Evolutionary conservation across 2,888 invertebrate genomes (phyloP).

Genomic region (Acleris literana): DNA sequence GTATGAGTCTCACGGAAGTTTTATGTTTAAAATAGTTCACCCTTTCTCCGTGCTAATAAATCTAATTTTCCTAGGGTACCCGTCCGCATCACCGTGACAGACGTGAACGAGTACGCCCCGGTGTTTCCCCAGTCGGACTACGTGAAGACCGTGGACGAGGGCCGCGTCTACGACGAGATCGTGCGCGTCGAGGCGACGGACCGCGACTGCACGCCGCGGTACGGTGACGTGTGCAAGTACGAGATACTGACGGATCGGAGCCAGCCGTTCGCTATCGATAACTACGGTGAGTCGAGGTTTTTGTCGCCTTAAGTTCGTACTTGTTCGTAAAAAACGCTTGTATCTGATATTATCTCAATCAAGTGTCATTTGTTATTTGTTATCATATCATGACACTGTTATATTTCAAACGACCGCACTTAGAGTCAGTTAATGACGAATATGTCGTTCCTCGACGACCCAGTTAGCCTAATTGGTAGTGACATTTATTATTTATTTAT

Average conservation of each 20-base stretch:
- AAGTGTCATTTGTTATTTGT: too few relatives aligned
- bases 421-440: too few relatives aligned
- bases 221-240: conserved; percentile 98
- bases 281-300: conserved; percentile 86
- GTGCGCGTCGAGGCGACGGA: conserved; percentile 96
- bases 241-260: conserved; percentile 91
- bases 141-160: conserved; percentile 95
- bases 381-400: too few relatives aligned
- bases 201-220: conserved; percentile 96
- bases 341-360: too few relatives aligned
- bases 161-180: conserved; percentile 94
- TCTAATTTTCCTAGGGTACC: conserved; percentile 86
- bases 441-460: too few relatives aligned
- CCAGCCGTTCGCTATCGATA: conserved; percentile 95
- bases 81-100: conserved; percentile 96
- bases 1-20: too few relatives aligned
- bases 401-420: too few relatives aligned
- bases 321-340: too few relatives aligned
- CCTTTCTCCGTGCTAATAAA: too few relatives aligned
- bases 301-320: not conserved
- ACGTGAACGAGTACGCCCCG: conserved; percentile 98
- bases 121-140: conserved; percentile 95
- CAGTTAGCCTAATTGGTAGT: too few relatives aligned
- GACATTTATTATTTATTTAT: too few relatives aligned
- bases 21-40: too few relatives aligned